A percentile compares a stretch with the other conserved stretches of the same genome.
Evolutionary conservation across 1,140 invertebrate genomes (phyloP).

Genomic region (Drosophila quadrilineata): DNA sequence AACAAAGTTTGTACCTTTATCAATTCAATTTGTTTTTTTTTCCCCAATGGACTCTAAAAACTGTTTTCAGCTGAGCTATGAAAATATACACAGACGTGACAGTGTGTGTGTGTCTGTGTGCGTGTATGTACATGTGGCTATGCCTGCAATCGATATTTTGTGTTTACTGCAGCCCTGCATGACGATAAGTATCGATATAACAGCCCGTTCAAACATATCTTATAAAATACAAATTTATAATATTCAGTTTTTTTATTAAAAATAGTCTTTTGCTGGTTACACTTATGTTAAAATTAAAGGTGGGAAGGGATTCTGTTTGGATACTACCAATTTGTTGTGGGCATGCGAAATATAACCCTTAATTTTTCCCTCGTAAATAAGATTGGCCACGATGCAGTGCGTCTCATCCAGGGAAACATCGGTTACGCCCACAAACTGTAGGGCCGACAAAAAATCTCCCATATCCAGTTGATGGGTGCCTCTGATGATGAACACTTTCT

Average conservation of each 20-base stretch:
- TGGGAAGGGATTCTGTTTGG: constrained; percentile 98
- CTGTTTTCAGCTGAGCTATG: constrained; percentile 36
- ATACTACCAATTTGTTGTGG: constrained; percentile 98
- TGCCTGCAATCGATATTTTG: background rate
- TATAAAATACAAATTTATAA: too few species aligned
- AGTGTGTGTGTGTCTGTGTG: background rate
- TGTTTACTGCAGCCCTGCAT: background rate
- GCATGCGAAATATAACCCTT: constrained; percentile 99
- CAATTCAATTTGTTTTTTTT: constrained; percentile 13
- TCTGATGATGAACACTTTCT: constrained; percentile 94
- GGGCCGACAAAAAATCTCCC: constrained; percentile 89
- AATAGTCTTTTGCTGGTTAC: background rate
- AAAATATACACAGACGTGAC: constrained; percentile 24
- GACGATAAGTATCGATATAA: background rate
- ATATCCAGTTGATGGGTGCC: constrained; percentile 96
- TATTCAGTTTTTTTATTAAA: constrained; percentile 7
- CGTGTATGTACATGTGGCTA: constrained; percentile 10
- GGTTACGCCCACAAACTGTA: constrained; percentile 90
- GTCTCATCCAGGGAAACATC: constrained; percentile 96
- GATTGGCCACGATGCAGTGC: constrained; percentile 97
- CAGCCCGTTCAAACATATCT: too few species aligned
- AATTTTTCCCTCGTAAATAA: constrained; percentile 96
- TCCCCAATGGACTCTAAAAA: constrained; percentile 20
- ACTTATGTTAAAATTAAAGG: constrained; percentile 82
- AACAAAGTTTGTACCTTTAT: background rate